Evolutionary conservation across 1,140 invertebrate genomes (phyloP).

Genomic region (Caenorhabditis briggsae): DNA sequence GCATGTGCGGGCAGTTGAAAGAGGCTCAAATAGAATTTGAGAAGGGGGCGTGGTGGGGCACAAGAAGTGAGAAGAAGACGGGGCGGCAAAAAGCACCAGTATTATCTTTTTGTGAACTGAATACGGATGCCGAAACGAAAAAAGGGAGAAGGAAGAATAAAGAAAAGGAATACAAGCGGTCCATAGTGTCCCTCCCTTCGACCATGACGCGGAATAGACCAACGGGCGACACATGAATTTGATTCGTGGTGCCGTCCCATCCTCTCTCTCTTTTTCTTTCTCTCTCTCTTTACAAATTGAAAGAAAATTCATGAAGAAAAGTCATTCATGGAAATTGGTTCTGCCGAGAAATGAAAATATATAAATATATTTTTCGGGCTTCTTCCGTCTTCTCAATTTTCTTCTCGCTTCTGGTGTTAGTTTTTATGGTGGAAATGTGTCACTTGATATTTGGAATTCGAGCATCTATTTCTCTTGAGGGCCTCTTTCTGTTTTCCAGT

Average conservation of each 20-base stretch:
- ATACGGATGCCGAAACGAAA: conserved; percentile 43
- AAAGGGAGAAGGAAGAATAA: not conserved
- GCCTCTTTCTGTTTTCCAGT: not conserved
- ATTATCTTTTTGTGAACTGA: conserved; percentile 56
- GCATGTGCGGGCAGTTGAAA: conserved; percentile 50
- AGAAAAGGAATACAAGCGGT: conserved; percentile 26
- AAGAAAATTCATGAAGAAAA: conserved; percentile 22
- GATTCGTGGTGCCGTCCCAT: not conserved
- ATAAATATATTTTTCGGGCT: conserved; percentile 9
- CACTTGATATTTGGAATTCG: conserved; percentile 32
- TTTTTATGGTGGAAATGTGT: conserved; percentile 15
- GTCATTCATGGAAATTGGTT: conserved; percentile 20
- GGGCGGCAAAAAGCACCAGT: conserved; percentile 51
- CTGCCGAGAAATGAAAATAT: not conserved
- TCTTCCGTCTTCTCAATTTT: too few species aligned
- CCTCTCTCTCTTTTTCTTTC: not conserved
- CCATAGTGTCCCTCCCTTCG: not conserved
- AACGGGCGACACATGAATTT: conserved; percentile 25
- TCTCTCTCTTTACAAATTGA: conserved; percentile 1
- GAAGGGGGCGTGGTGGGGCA: conserved; percentile 5
- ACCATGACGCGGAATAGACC: too few species aligned
- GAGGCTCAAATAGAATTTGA: conserved; percentile 54
- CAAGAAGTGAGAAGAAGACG: conserved; percentile 40
- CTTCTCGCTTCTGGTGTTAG: not conserved
- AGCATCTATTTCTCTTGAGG: not conserved